These are phyloP conservation scores for Leptinotarsa defecta DNA, from an alignment of 1,140 invertebrate species.

Conservation along the genomic window DNA sequence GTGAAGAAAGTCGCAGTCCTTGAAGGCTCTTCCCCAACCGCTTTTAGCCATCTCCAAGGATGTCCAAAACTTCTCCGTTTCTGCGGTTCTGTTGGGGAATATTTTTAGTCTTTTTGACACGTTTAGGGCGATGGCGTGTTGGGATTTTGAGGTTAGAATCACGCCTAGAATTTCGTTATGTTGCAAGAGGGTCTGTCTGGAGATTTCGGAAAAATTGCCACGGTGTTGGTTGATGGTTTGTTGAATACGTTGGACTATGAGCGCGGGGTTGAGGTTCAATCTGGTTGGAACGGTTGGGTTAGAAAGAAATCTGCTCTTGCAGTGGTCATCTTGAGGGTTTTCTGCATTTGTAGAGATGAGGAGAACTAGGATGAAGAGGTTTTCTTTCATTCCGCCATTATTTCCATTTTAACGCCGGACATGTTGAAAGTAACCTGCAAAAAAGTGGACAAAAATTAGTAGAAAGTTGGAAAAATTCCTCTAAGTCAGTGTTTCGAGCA, in stretches of 20 bases:
- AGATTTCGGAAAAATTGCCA: conserved; percentile 33
- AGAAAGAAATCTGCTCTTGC: conserved; percentile 41
- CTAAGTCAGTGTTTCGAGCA: too few species aligned
- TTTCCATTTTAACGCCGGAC: neutral
- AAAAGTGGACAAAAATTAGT: neutral
- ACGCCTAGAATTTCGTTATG: conserved; percentile 36
- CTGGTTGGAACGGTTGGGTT: conserved; percentile 43
- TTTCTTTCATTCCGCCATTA: conserved; percentile 48
- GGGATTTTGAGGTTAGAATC: conserved; percentile 24
- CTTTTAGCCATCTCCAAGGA: conserved; percentile 33
- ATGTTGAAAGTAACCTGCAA: neutral
- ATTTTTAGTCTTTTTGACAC: conserved; percentile 38
- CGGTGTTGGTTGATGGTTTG: conserved; percentile 17
- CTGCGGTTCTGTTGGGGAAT: conserved; percentile 40
- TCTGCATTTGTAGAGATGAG: conserved; percentile 25
- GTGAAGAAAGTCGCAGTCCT: conserved; percentile 41
- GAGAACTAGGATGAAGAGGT: conserved; percentile 40
- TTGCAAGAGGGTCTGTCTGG: conserved; percentile 29
- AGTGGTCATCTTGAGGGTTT: conserved; percentile 36
- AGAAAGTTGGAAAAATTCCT: too few species aligned
- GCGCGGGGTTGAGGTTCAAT: conserved; percentile 37
- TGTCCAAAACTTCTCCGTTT: conserved; percentile 43
- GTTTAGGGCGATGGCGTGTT: conserved; percentile 40
- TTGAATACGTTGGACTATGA: conserved; percentile 23
- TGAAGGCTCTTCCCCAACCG: conserved; percentile 47